Percentiles rank a stretch among this genome's conserved stretches.
phyloP scores from a whole-genome alignment of 2,888 invertebrate species.

The Dasysyrphus tricinctus region DNA sequence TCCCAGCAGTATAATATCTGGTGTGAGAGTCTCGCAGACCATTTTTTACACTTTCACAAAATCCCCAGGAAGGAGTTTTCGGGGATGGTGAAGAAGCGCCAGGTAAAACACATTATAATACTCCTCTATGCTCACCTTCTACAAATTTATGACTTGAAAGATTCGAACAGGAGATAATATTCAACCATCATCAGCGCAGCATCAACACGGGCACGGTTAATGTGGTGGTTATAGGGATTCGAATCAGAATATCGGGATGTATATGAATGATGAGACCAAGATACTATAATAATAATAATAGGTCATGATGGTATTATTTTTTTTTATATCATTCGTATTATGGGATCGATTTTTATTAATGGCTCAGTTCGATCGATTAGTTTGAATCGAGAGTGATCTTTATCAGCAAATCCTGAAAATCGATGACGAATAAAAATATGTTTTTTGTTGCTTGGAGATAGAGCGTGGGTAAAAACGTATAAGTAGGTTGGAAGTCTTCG shows the following conservation, averaged over 20 bases:
- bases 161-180: slow-evolving; percentile 50
- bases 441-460: background rate
- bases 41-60: slow-evolving; percentile 59
- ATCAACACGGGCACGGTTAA: background rate
- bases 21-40: slow-evolving; percentile 31
- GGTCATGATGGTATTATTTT: slow-evolving; percentile 53
- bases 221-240: background rate
- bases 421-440: background rate
- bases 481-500: too few species aligned
- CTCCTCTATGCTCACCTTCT: slow-evolving; percentile 62
- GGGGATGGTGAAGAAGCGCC: slow-evolving; percentile 63
- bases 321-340: slow-evolving; percentile 29
- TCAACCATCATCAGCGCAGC: background rate
- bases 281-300: slow-evolving; percentile 46
- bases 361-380: slow-evolving; percentile 66
- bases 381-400: slow-evolving; percentile 50
- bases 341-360: slow-evolving; percentile 69
- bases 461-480: background rate
- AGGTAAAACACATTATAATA: slow-evolving; percentile 62
- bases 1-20: slow-evolving; percentile 3
- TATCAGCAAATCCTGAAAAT: slow-evolving; percentile 19
- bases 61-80: slow-evolving; percentile 17
- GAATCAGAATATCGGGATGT: slow-evolving; percentile 8
- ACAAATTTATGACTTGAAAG: slow-evolving; percentile 68
- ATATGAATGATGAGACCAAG: slow-evolving; percentile 9